Evolutionary conservation across 2,113 vertebrate genomes (phyloP).

Genomic region (Cyrtonyx montezumae): DNA sequence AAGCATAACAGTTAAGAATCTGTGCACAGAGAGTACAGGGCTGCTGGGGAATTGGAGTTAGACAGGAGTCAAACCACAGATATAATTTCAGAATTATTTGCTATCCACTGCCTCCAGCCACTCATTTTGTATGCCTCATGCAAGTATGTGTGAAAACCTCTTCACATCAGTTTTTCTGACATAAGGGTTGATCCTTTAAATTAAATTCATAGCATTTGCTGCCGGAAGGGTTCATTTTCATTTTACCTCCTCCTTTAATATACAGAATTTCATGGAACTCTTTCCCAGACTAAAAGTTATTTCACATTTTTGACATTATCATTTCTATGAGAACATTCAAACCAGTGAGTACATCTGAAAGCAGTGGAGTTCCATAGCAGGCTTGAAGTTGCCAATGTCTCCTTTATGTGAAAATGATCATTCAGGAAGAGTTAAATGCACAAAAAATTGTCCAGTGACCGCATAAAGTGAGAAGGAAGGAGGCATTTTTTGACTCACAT

Average conservation of each 20-base stretch:
- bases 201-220: background rate
- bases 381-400: background rate
- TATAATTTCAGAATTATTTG: background rate
- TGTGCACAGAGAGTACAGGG: background rate
- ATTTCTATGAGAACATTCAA: background rate
- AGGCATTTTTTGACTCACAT: background rate
- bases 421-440: background rate
- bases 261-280: background rate
- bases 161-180: background rate
- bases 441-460: background rate
- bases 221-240: background rate
- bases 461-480: background rate
- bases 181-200: background rate
- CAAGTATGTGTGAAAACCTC: background rate
- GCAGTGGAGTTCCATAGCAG: background rate
- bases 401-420: background rate
- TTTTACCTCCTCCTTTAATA: background rate
- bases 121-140: background rate
- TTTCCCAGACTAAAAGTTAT: background rate
- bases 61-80: background rate
- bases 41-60: background rate
- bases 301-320: background rate
- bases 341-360: background rate
- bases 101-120: background rate
- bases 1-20: background rate